A percentile compares a stretch with the other conserved stretches of the same genome.
Conservation (phyloP, 2,797 vertebrate genomes). For the Falco novaeseelandiae region DNA sequence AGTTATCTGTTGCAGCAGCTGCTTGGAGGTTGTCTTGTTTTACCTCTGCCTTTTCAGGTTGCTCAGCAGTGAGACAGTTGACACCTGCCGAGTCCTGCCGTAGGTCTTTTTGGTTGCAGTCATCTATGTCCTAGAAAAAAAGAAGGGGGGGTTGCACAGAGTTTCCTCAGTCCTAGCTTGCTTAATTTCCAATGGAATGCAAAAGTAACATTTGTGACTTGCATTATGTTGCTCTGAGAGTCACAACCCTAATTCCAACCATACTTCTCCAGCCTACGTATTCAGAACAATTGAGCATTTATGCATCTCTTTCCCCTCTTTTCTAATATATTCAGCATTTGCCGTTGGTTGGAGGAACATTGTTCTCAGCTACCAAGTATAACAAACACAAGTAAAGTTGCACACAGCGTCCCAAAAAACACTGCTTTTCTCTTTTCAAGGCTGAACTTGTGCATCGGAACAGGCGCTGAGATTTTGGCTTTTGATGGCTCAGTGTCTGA, state of each 20-base stretch:
- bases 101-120: slow-evolving; percentile 67
- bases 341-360: slow-evolving; percentile 45
- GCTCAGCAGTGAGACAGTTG: slow-evolving; percentile 25
- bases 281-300: slow-evolving; percentile 73
- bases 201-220: slow-evolving; percentile 58
- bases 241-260: slow-evolving; percentile 79
- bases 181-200: slow-evolving; percentile 59
- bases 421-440: slow-evolving; percentile 4
- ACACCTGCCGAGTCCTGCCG: slow-evolving; percentile 53
- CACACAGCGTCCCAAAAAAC: slow-evolving; percentile 16
- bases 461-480: neutral
- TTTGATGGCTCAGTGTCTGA: neutral
- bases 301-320: slow-evolving; percentile 19
- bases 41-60: neutral
- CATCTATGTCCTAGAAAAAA: slow-evolving; percentile 80
- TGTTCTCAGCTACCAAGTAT: slow-evolving; percentile 55
- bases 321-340: slow-evolving; percentile 54
- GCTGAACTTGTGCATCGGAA: neutral
- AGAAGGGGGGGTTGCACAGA: neutral
- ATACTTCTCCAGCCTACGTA: slow-evolving; percentile 79
- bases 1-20: slow-evolving; percentile 70
- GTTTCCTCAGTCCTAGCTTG: slow-evolving; percentile 42
- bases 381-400: slow-evolving; percentile 7
- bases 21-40: slow-evolving; percentile 59
- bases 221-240: slow-evolving; percentile 56